Conservation (phyloP, 2,797 vertebrate genomes). For the Chiloscyllium punctatum region DNA sequence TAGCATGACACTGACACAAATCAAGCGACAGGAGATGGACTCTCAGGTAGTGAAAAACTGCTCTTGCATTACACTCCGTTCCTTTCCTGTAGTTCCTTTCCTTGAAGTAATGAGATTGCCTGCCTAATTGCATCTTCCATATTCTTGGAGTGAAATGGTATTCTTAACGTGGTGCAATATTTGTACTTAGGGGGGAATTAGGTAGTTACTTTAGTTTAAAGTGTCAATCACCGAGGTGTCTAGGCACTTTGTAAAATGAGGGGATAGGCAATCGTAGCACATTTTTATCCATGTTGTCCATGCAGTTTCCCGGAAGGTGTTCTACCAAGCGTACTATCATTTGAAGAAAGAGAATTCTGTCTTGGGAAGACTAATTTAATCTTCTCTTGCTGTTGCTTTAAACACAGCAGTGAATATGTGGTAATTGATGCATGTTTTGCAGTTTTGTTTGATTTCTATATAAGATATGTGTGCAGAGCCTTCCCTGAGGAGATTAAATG, state of each 20-base stretch:
- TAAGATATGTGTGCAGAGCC: background rate
- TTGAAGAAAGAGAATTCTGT: background rate
- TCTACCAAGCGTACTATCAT: background rate
- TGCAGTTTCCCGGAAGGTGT: background rate
- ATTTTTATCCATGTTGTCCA: background rate
- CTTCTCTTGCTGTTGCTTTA: background rate
- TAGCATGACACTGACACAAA: conserved; percentile 90
- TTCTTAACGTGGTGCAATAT: background rate
- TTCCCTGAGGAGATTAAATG: background rate
- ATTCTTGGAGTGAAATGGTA: background rate
- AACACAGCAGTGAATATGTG: background rate
- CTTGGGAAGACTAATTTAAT: background rate
- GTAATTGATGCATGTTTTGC: background rate
- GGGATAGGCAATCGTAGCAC: background rate
- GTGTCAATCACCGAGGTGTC: background rate
- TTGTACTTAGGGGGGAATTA: background rate
- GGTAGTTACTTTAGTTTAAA: background rate
- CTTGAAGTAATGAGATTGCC: background rate
- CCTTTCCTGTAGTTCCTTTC: background rate
- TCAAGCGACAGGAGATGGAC: conserved; percentile 97
- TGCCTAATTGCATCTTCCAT: background rate
- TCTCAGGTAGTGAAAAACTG: conserved; percentile 68
- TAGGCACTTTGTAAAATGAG: background rate
- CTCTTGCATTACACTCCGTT: conserved; percentile 29
- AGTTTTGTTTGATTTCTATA: background rate